Percentiles rank a stretch among this genome's conserved stretches.
phyloP scores from a whole-genome alignment of 2,888 invertebrate species.

The Acleris literana region DNA sequence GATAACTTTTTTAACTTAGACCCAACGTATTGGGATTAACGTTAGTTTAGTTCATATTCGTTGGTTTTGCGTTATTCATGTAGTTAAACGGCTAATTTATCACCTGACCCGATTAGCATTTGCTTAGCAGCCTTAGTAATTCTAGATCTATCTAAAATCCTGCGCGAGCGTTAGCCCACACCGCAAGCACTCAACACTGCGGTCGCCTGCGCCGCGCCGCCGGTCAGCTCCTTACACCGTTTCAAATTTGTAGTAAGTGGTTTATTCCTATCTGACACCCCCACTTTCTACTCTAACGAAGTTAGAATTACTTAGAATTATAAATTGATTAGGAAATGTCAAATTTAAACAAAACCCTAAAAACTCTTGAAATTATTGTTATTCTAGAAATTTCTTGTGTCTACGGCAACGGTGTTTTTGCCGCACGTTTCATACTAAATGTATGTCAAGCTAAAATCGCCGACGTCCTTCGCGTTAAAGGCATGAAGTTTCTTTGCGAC shows the following conservation, averaged over 20 bases:
- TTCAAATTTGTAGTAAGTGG: slow-evolving; percentile 7
- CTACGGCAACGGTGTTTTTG: too few relatives aligned
- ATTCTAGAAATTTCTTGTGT: too few relatives aligned
- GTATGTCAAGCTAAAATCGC: too few relatives aligned
- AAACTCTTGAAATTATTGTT: too few relatives aligned
- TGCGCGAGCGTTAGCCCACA: slow-evolving; percentile 12
- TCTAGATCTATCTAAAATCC: slow-evolving; percentile 10
- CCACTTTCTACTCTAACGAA: background rate
- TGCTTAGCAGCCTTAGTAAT: background rate
- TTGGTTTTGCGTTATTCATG: background rate
- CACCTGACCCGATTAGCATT: background rate
- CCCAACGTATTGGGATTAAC: too few relatives aligned
- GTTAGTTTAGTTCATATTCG: too few relatives aligned
- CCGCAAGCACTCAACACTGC: slow-evolving; percentile 28
- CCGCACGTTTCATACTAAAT: too few relatives aligned
- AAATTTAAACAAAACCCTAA: too few relatives aligned
- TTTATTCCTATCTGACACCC: slow-evolving; percentile 4
- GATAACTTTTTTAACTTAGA: too few relatives aligned
- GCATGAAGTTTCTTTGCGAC: too few relatives aligned
- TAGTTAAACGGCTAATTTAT: background rate
- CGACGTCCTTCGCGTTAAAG: too few relatives aligned
- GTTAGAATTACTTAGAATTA: background rate
- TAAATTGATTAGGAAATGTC: background rate
- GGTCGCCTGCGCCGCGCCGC: slow-evolving; percentile 18
- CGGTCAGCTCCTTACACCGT: slow-evolving; percentile 12